phyloP scores from a whole-genome alignment of 2,797 vertebrate genomes.

The Eulemur rubriventer region DNA sequence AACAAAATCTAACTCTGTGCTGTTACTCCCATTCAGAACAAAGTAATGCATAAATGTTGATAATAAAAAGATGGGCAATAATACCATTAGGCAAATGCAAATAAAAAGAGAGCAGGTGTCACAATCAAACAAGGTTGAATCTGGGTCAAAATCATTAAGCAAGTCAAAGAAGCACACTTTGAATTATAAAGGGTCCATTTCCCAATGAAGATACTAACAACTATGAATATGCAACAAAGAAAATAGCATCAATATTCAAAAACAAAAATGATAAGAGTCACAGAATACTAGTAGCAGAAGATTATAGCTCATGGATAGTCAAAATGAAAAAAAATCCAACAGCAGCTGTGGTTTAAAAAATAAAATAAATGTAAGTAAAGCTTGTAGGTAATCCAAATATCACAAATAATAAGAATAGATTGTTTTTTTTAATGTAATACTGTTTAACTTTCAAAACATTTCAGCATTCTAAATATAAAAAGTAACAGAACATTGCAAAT shows the following conservation, averaged over 20 bases:
- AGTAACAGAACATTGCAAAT: conserved; percentile 89
- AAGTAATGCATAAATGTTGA: not conserved
- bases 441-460: conserved; percentile 93
- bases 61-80: not conserved
- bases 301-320: not conserved
- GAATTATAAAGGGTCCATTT: conserved; percentile 52
- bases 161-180: conserved; percentile 43
- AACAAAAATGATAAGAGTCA: not conserved
- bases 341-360: not conserved
- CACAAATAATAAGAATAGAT: not conserved
- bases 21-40: not conserved
- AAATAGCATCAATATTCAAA: not conserved
- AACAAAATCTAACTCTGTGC: conserved; percentile 16
- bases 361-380: not conserved
- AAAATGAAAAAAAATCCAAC: not conserved
- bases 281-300: not conserved
- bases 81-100: conserved; percentile 1
- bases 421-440: conserved; percentile 87
- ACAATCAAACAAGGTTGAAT: conserved; percentile 36
- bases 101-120: conserved; percentile 61
- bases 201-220: not conserved
- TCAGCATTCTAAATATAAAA: conserved; percentile 93
- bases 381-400: not conserved
- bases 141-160: conserved; percentile 60
- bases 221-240: conserved; percentile 9